phyloP scores from a whole-genome alignment of 2,113 vertebrate species.

The Pteropus alecto region DNA sequence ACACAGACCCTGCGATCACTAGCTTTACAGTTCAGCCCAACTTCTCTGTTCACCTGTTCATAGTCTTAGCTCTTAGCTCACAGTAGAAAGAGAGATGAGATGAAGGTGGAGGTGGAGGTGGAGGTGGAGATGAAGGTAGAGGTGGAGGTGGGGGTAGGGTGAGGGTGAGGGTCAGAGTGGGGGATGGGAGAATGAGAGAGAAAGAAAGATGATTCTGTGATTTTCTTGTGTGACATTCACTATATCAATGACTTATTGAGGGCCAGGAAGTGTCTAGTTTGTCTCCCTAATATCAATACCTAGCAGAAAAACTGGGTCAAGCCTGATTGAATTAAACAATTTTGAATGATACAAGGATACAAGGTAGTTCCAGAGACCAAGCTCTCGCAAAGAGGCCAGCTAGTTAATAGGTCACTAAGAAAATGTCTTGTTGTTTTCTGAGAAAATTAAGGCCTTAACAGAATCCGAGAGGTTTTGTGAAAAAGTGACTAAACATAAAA shows the following conservation, averaged over 20 bases:
- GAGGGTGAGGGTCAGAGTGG: no score
- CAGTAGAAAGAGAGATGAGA: neutral
- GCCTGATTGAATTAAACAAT: neutral
- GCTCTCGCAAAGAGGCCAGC: neutral
- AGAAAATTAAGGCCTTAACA: neutral
- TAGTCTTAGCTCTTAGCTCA: neutral
- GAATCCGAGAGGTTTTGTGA: neutral
- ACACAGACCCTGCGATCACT: neutral
- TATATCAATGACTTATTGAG: neutral
- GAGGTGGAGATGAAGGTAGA: neutral
- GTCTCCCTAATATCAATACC: neutral
- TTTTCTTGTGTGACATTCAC: neutral
- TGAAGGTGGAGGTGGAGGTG: neutral
- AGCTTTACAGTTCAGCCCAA: neutral
- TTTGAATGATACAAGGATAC: neutral
- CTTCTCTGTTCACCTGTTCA: neutral
- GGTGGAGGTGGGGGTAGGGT: no score
- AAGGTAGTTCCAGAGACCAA: neutral
- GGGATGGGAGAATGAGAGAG: neutral
- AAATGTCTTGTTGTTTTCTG: neutral
- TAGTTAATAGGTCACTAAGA: neutral
- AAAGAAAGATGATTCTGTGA: neutral
- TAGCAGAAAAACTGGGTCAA: neutral
- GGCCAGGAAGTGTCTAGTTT: neutral
- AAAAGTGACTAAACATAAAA: constrained; percentile 44